Evolutionary conservation across 2,888 invertebrate genomes (phyloP), one percentile per base, ranked within the genome.

Genomic region (Papilio demoleus): DNA sequence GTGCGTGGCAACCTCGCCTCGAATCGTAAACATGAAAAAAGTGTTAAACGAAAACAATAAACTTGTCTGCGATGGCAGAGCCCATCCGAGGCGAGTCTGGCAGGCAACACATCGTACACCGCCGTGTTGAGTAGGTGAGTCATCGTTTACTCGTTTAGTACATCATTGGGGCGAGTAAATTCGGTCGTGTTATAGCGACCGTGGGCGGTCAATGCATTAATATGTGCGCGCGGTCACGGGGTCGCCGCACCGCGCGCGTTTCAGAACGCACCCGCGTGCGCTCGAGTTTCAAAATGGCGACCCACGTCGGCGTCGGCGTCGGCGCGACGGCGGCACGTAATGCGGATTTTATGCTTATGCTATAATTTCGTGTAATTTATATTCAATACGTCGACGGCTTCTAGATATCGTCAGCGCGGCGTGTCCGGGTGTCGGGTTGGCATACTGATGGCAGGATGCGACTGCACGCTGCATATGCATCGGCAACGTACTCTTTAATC

Each of bases 181-280:
- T 82, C 80, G 81, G 84, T 76, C 79, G 87, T 82, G 76, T 84
- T 80, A 80, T 76, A 78, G 78, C 84, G 88, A 80, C 88, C 88
- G 89, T 88, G 89, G 90, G 88, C 89, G 91, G 90, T 86, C 88
- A 87, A 77, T 83, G 84, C 86, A 88, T 88, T 88, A 87, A 86
- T 88, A 89, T 89, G 90, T 85, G 84, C 83, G 88, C 82, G 84
- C 88, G 88, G 88, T 89, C 90, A 88, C 83, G 84, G 87, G 91
- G 91, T 90, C 90, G 87, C 82, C 88, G 88, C 83, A 83, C 86
- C 80, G 77, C 74, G 72, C 80, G 77, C 74, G 71, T 77, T 81
- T 79, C 81, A 77, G 81, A 84, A 82, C 78, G 78, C 80, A 78
- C 74, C 73, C 73, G 72, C 72, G 17, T 72, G 71, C 68, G 70